Base-by-base conservation (phyloP, 2,797 vertebrate genomes). In the Galago senegalensis region DNA sequence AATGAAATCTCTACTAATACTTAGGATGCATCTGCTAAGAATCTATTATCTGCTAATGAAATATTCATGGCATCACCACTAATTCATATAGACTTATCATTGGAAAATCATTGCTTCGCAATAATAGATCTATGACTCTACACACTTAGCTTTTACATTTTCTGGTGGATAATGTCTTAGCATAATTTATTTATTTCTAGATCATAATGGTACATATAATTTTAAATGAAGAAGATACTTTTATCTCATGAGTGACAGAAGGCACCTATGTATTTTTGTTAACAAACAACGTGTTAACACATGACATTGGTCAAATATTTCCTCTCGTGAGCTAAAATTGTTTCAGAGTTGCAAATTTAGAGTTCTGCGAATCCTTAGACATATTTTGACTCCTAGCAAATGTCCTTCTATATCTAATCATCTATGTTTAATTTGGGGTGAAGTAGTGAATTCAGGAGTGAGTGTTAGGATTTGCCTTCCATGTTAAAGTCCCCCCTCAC, bases 71-170 rank as follows among this genome's bases (percentile, higher is more conserved):
- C 14, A 70, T 83, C 18, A 94, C 94, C 49, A 73, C 29, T 75
- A 95, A 91, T 96, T 93, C 29, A 90, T 94, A 29, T 37, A 16
- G 91, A 10, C 20, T 88, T 81, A 91, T 58, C 80, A 1, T 77
- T 95, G n/a, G 43, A 82, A 96, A 95, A 86, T 93, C 60, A 72
- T 69, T 95, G 70, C 91, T 76, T 90, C n/a, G 34, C 23, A 92
- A 37, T 89, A 89, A 72, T 49, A 75, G 91, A 77, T 43, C 4
- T 14, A 58, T 10, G 31, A 72, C 37, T 61, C n/a, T 93, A 72
- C 1, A 73, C 81, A 84, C 20, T 84, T 82, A 92, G n/a, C n/a
- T 85, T 91, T 80, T 69, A 27, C 7, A 43, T 82, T 95, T 89
- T 25, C 18, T 49, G 14, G 17, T 63, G 14, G 29, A 60, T 18